Base-by-base conservation (phyloP, 2,113 vertebrate genomes). In the Mastomys coucha region DNA sequence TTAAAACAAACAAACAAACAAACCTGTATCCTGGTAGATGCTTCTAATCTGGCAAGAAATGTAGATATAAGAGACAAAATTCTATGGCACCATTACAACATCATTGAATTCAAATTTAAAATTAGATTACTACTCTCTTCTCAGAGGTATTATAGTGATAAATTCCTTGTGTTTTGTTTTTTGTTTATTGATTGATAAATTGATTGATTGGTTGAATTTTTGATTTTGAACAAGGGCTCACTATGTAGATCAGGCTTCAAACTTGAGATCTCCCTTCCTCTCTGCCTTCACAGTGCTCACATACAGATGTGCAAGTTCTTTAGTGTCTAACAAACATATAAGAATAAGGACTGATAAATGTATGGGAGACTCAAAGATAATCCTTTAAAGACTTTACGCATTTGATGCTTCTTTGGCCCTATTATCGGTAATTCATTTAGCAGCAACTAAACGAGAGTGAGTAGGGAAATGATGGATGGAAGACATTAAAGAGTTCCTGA, bases 401-500 rank as follows among this genome's bases (percentile, higher is more conserved):
- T 82, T 72, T 88, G 91, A 76, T 91, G 2, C 33, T 77, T 91
- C 11, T 88, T 33, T 2, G 88, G 76, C 36, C 60, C 58, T 92
- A 56, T 89, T 88, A 81, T 76, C 39, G 45, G 56, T 42, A 84
- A 91, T 81, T 89, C 53, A 94, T 91, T 92, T 89, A 92, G 16
- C 90, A 78, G 65, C 39, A 88, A 19, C 72, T 70, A 70, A 91
- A 90, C 49, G 56, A 86, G 51, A 31, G 65, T 10, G 2, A 13
- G n/a, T 53, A 75, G 63, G 60, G 19, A 82, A n/a, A 51, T 36
- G 58, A 58, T n/a, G 16, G n/a, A 20, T 75, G 33, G 76, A 51
- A 93, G 28, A 77, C 53, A 14, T 45, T 95, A 91, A 87, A 97
- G 76, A 78, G 45, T 92, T 91, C 76, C 49, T 85, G 45, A 93